Evolutionary conservation across 2,888 invertebrate genomes (phyloP), one percentile per base, ranked within the genome.

Genomic region (Clusia tigrina): DNA sequence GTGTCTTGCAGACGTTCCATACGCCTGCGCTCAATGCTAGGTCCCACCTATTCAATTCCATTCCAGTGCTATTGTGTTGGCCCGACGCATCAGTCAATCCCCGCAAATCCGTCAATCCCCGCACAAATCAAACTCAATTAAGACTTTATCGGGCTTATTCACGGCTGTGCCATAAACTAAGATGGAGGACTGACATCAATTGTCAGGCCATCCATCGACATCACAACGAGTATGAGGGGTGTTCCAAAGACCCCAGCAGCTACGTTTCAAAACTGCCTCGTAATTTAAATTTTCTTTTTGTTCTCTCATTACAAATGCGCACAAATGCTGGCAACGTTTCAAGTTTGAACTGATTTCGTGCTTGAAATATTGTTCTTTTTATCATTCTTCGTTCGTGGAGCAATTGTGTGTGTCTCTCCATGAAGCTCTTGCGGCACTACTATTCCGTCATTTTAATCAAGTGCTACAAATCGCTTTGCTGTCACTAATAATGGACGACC

Each of bases 391-490:
- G n/a, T n/a, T n/a, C n/a, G 12, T 42, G 9, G 10, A 42, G 10
- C 3, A 42, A n/a, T 42, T 42, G n/a, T 42, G 10, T 42, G 10
- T 6, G 42, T 42, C n/a, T 10, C n/a, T 42, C 15, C 42, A 3
- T 42, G 42, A 42, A 42, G 12, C 22, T 18, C 48, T 48, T 20
- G 48, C 15, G 22, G 48, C 48, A 22, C 22, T 48, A 48, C 22
- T n/a, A n/a, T n/a, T n/a, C 22, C 48, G 48, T 48, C 48, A 48
- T 22, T 48, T 48, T 20, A 48, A 48, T 48, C 48, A 48, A 48
- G 18, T 48, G 48, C 20, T 20, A 48, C 48, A 22, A 48, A 48
- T 48, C 48, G 48, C 20, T 20, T 48, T 48, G n/a, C n/a, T n/a
- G n/a, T n/a, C n/a, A n/a, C n/a, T n/a, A n/a, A n/a, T n/a, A n/a